Base-by-base conservation (phyloP, 37 sponge, comb jelly and placozoan genomes). In the Axinella damicornis region DNA sequence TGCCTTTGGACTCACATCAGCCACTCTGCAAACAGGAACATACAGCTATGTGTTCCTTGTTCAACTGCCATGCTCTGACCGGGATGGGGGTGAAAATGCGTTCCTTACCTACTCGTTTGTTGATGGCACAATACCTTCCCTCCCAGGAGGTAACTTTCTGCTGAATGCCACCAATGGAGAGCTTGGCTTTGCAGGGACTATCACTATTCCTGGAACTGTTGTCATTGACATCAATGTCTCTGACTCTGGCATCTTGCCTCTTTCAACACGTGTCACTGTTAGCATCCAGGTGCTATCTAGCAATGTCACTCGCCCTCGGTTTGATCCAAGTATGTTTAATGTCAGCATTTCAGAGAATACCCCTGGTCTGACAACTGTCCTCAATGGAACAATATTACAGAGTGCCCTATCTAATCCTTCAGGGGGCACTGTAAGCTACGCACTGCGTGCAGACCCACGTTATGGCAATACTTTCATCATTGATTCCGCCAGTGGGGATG, bases 331-430 rank as follows among this genome's bases (percentile, higher is more conserved):
- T 25, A 2, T 25, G 0, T 89, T 84, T 59, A 71, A 28, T 62
- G 83, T 81, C 2, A 53, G 53, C 46, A 77, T 85, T 19, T 57
- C 79, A 34, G 91, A 91, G 60, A 80, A 86, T 60, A 68, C 34
- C n/a, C 65, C 33, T 28, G 41, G 24, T 65, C 32, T 25, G 16
- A 33, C 77, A 2, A 41, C 74, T 0, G 74, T 91, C 16, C 57
- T 85, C 70, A 59, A 52, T 32, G 91, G 91, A 5, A 34, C 32
- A 17, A 25, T 27, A 11, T 33, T 89, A 17, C 63, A 21, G 52
- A 57, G 12, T 15, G 64, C 79, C 2, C 67, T 83, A 1, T 31
- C 34, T 27, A 73, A 73, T 52, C 61, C 78, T 21, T 31, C 33
- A 37, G 68, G 35, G 2, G 61, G 12, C 21, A 33, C 62, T 0